Conservation (phyloP, 53 echinoderm and acorn worm genomes). For the Mesocentrotus franciscanus region DNA sequence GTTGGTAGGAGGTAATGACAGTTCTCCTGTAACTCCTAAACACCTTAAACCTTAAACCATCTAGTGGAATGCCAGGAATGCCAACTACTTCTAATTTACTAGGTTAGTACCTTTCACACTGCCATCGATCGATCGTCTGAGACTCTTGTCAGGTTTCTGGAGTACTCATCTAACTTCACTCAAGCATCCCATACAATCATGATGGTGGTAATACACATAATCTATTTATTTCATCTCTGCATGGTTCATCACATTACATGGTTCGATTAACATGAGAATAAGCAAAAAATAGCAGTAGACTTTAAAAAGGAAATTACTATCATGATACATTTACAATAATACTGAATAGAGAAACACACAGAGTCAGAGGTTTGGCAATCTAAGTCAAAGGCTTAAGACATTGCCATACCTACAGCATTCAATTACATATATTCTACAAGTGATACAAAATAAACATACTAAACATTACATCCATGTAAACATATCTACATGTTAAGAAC, state of each 20-base stretch:
- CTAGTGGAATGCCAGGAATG: conserved; percentile 40
- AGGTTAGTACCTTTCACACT: conserved; percentile 27
- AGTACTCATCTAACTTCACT: background rate
- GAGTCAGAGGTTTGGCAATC: too few relatives aligned
- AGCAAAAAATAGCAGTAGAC: too few relatives aligned
- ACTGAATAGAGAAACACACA: too few relatives aligned
- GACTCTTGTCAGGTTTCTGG: conserved; percentile 5
- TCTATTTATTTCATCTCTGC: too few relatives aligned
- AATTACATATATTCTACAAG: too few relatives aligned
- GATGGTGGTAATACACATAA: background rate
- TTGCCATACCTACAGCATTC: too few relatives aligned
- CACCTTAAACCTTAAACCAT: conserved; percentile 58
- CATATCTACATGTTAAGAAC: background rate
- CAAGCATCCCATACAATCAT: background rate
- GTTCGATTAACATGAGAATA: too few relatives aligned
- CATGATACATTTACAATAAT: background rate
- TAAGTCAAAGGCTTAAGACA: too few relatives aligned
- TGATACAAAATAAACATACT: too few relatives aligned
- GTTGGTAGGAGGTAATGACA: conserved; percentile 54
- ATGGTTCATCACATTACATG: too few relatives aligned
- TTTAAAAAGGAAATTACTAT: too few relatives aligned
- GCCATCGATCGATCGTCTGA: background rate
- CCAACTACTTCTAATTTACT: conserved; percentile 41
- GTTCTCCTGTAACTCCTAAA: conserved; percentile 14
- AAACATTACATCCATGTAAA: too few relatives aligned